Conservation (phyloP, 2,888 invertebrate genomes). For the Hirtodrosophila confusa region DNA sequence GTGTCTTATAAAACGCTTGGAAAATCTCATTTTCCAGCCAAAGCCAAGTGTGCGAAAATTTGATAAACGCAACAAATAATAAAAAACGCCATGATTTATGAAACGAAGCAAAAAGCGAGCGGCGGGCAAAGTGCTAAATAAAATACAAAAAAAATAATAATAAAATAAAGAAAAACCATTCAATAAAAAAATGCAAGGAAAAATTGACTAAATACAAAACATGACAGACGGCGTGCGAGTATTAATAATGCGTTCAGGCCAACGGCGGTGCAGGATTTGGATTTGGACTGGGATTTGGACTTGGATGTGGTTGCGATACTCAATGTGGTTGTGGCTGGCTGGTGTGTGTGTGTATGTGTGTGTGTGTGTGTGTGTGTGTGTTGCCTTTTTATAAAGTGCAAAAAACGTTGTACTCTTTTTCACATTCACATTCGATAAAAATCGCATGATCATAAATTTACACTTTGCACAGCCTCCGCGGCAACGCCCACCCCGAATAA, state of each 20-base stretch:
- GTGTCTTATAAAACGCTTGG: slow-evolving; percentile 56
- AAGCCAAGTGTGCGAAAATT: slow-evolving; percentile 77
- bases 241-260: slow-evolving; percentile 78
- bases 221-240: slow-evolving; percentile 80
- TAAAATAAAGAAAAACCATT: slow-evolving; percentile 58
- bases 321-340: slow-evolving; percentile 1
- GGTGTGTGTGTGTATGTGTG: slow-evolving; percentile 17
- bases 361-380: slow-evolving; percentile 18
- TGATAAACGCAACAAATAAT: slow-evolving; percentile 64
- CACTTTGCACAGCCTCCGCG: slow-evolving; percentile 84
- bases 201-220: slow-evolving; percentile 77
- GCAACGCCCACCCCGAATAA: slow-evolving; percentile 73
- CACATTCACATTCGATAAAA: slow-evolving; percentile 81
- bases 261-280: slow-evolving; percentile 31
- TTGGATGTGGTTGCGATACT: slow-evolving; percentile 10
- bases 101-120: slow-evolving; percentile 36
- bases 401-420: slow-evolving; percentile 77
- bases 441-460: slow-evolving; percentile 84
- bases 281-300: background rate
- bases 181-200: slow-evolving; percentile 61
- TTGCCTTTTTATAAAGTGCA: slow-evolving; percentile 77
- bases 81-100: slow-evolving; percentile 64
- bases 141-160: slow-evolving; percentile 10
- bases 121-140: slow-evolving; percentile 25
- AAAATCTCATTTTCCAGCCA: slow-evolving; percentile 68